Evolutionary conservation across 2,888 invertebrate genomes (phyloP).

Genomic region (Eupeodes latifasciatus): DNA sequence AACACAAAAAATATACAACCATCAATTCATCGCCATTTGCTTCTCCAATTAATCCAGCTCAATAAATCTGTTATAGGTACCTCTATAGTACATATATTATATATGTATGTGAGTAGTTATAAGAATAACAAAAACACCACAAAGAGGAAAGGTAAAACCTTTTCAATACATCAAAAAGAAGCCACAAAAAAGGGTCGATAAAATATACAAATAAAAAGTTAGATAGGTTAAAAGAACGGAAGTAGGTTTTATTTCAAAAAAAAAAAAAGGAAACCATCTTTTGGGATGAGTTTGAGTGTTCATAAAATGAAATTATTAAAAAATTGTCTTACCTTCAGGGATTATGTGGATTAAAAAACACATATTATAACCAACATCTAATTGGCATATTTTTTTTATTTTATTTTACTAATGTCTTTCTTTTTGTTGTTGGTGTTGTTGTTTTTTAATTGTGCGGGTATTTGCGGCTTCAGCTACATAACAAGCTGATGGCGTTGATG

Average conservation of each 20-base stretch:
- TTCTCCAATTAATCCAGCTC: slow-evolving; percentile 57
- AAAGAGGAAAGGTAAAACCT: slow-evolving; percentile 7
- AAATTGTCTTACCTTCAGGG: slow-evolving; percentile 3
- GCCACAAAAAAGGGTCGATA: slow-evolving; percentile 58
- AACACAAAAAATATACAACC: neutral
- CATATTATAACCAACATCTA: neutral
- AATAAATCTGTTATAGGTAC: slow-evolving; percentile 53
- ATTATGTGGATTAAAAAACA: slow-evolving; percentile 19
- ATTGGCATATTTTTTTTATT: slow-evolving; percentile 31
- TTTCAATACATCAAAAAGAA: slow-evolving; percentile 53
- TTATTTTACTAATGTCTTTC: slow-evolving; percentile 10
- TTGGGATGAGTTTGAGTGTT: neutral
- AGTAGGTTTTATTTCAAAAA: neutral
- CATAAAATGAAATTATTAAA: slow-evolving; percentile 4
- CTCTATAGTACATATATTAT: neutral
- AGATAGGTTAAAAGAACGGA: slow-evolving; percentile 7
- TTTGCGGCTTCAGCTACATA: slow-evolving; percentile 4
- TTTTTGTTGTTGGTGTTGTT: neutral
- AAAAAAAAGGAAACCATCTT: neutral
- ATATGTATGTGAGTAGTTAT: neutral
- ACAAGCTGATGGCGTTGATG: slow-evolving; percentile 6
- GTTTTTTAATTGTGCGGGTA: slow-evolving; percentile 3
- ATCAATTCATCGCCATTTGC: slow-evolving; percentile 47
- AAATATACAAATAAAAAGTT: neutral
- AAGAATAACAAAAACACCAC: neutral